phyloP scores from a whole-genome alignment of 2,113 vertebrate genomes.

The Athene cunicularia region DNA sequence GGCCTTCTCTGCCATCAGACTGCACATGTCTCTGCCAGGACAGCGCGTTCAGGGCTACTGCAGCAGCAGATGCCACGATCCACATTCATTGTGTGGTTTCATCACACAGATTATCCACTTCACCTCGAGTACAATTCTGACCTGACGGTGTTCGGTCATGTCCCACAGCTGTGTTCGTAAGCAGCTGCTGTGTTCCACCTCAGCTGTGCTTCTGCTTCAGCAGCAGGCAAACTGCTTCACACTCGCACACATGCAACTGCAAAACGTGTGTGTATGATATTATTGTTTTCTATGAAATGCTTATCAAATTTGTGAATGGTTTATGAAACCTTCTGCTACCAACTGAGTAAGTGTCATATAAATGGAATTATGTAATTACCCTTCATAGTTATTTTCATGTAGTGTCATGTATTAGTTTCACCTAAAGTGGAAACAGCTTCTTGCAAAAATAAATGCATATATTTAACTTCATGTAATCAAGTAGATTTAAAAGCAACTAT shows the following conservation, averaged over 20 bases:
- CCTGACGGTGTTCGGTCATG: background rate
- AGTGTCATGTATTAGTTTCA: background rate
- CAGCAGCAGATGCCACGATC: background rate
- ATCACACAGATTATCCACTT: background rate
- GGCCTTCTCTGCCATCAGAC: background rate
- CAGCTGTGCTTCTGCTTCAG: conserved; percentile 20
- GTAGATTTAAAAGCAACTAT: background rate
- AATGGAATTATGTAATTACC: conserved; percentile 33
- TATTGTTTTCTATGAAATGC: background rate
- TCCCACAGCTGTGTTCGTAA: background rate
- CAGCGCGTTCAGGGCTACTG: accelerated
- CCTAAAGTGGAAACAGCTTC: background rate
- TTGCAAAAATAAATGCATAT: conserved; percentile 32
- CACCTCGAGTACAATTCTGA: background rate
- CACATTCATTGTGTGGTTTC: background rate
- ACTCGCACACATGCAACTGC: background rate
- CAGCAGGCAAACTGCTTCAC: background rate
- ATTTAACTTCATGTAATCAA: background rate
- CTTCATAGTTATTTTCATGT: conserved; percentile 26
- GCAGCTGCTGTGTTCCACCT: background rate
- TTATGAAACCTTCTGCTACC: conserved; percentile 33
- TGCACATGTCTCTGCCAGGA: background rate
- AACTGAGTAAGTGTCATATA: background rate
- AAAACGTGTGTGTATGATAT: background rate
- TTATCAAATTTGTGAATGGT: conserved; percentile 13